Base-by-base conservation (phyloP, 2,797 vertebrate genomes). In the Tapirus indicus region DNA sequence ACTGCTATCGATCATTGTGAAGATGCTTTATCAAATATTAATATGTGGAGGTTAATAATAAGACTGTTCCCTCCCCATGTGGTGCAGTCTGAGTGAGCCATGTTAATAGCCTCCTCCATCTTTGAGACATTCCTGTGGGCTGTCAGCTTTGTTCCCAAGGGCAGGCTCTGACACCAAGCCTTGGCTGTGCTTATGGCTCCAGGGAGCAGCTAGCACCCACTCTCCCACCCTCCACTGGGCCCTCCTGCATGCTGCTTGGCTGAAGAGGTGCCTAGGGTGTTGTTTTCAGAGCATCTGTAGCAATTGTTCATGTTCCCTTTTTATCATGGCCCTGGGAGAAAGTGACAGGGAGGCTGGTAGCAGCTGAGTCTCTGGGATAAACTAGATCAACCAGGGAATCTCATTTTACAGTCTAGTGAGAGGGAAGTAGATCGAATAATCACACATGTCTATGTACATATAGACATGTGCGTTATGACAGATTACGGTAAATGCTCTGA, bases 11-110 rank as follows among this genome's bases (percentile, higher is more conserved):
- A 88, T 95, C 97, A 96, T 60, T 29, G 6, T 86, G 86, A 92
- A 91, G 95, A 89, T 41, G 77, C 90, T 86, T 92, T 94, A 97
- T 98, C 95, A 97, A 97, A 97, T 97, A 98, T 98, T 98, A 96
- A 98, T 80, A 83, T 32, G 0, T 62, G 0, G 35, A 94, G 64
- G 96, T 96, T 98, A 97, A 97, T 98, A 97, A 98, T 97, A 96
- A 98, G 82, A 91, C 58, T 54, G 10, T 78, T 82, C 88, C 68
- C 90, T 96, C 82, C 75, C 68, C 0, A 0, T 35, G 85, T 6
- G 0, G 3, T 60, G 13, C 41, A 32, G 90, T 52, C 88, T 92
- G 95, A 88, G 90, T 14, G 79, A 96, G 79, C 88, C 35, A 2
- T 8, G 52, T 66, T 95, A 96, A 97, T 94, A 66, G 91, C 56